Evolutionary conservation across 2,888 invertebrate genomes (phyloP), one percentile per base, ranked within the genome.

Genomic region (Drosophila quinaria): DNA sequence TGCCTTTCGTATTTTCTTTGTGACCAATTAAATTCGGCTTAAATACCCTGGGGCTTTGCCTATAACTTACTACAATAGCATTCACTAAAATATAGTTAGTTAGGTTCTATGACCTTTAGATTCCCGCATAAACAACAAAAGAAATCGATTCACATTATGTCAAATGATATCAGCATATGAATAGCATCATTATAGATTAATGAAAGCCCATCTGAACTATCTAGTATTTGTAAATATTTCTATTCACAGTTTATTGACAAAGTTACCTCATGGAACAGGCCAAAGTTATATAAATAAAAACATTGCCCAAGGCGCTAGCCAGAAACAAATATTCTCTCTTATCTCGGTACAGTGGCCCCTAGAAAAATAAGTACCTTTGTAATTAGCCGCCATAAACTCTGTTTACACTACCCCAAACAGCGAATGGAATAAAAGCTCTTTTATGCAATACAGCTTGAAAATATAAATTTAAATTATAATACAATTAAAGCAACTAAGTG

Each of bases 251-350:
- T 61, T 65, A 74, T 49, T 47, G 64, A 58, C 35, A 60, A 69
- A 55, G 51, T 56, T 67, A 25, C 11, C 58, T 11, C 33, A 19
- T 15, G n/a, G 25, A 60, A 50, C 22, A 15, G 11, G 39, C 49
- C 22, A 22, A 55, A 33, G 3, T 25, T 46, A 47, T 33, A 33
- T 37, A 46, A 5, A 41, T 41, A 50, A 39, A 51, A 64, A 65
- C 55, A 65, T 55, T 63, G 61, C 70, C 55, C 56, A 63, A 46
- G 65, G 71, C 66, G 55, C 31, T 41, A 55, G 50, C 54, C 64
- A 72, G 37, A 67, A 69, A 74, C 70, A 65, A 79, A 82, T 81
- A 80, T 74, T 42, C 74, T 63, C 73, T 79, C 62, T 81, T 81
- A 81, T 83, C 83, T 72, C 6, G n/a, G 63, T 46, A 47, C 70